Evolutionary conservation across 2,113 vertebrate species (phyloP).

Genomic region (Zosterops lateralis): DNA sequence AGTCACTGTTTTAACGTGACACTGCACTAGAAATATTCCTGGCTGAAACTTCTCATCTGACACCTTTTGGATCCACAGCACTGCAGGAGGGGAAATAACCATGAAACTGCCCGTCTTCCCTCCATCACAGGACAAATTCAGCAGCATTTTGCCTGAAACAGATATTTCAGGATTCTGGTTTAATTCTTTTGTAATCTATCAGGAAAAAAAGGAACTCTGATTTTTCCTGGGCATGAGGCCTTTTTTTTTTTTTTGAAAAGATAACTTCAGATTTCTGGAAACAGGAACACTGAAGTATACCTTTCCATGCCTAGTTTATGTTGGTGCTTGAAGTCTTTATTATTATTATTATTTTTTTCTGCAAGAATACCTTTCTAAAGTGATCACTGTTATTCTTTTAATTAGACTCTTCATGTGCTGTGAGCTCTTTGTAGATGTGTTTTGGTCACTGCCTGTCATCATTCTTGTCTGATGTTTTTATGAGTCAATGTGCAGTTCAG

Average conservation of each 20-base stretch:
- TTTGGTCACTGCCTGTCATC: not conserved
- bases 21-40: not conserved
- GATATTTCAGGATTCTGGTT: not conserved
- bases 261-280: not conserved
- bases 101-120: not conserved
- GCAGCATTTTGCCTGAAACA: not conserved
- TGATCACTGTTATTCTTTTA: not conserved
- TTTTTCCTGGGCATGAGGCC: not conserved
- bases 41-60: not conserved
- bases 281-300: not conserved
- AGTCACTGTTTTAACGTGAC: fast-evolving
- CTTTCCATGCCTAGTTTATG: not conserved
- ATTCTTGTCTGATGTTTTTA: not conserved
- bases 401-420: not conserved
- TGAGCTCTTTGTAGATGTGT: not conserved
- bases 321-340: not conserved
- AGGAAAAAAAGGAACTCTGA: not conserved
- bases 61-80: not conserved
- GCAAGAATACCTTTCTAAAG: not conserved
- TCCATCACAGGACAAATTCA: not conserved
- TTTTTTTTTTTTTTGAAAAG: not conserved
- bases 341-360: not conserved
- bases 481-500: not conserved
- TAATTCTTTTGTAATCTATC: not conserved
- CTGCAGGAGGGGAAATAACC: not conserved